Evolutionary conservation across 2,888 invertebrate species (phyloP).

Genomic region (Ormyrus rosae): DNA sequence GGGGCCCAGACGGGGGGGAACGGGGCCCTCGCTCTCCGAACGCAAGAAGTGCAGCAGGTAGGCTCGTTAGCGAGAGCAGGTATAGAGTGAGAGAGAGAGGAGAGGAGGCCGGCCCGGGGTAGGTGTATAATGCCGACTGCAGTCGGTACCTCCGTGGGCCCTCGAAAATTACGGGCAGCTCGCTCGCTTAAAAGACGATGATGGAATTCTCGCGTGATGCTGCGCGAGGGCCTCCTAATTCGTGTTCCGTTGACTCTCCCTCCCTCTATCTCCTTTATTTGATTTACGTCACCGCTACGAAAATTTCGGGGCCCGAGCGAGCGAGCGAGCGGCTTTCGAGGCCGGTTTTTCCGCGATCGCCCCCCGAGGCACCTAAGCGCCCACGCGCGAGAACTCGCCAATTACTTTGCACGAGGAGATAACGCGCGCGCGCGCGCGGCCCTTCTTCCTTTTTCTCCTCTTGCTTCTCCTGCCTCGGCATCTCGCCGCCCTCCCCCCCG

Average conservation of each 20-base stretch:
- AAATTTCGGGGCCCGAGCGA: too few relatives aligned
- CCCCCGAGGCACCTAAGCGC: slow-evolving; percentile 66
- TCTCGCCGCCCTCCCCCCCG: slow-evolving; percentile 4
- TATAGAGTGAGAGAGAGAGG: slow-evolving; percentile 68
- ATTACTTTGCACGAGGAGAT: slow-evolving; percentile 74
- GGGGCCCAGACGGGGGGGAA: slow-evolving; percentile 48
- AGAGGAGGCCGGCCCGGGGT: neutral
- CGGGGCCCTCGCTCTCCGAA: slow-evolving; percentile 61
- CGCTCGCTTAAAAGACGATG: slow-evolving; percentile 7
- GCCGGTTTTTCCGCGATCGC: too few relatives aligned
- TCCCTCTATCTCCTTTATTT: slow-evolving; percentile 4
- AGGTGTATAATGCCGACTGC: neutral
- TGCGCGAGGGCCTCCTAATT: slow-evolving; percentile 24
- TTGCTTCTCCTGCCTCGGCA: slow-evolving; percentile 48
- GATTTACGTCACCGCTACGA: slow-evolving; percentile 41
- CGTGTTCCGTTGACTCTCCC: slow-evolving; percentile 27
- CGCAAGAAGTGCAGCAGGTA: slow-evolving; percentile 74
- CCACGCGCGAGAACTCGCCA: slow-evolving; percentile 72
- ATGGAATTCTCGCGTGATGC: slow-evolving; percentile 5
- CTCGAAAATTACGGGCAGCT: slow-evolving; percentile 20
- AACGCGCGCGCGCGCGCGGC: slow-evolving; percentile 58
- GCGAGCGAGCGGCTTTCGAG: too few relatives aligned
- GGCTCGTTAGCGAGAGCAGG: slow-evolving; percentile 74
- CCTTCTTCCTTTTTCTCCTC: slow-evolving; percentile 34
- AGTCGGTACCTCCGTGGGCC: slow-evolving; percentile 9